Percentiles rank a stretch among this genome's conserved stretches.
phyloP scores from a whole-genome alignment of 1,140 invertebrate genomes.

The Ctenoplectra terminalis region DNA sequence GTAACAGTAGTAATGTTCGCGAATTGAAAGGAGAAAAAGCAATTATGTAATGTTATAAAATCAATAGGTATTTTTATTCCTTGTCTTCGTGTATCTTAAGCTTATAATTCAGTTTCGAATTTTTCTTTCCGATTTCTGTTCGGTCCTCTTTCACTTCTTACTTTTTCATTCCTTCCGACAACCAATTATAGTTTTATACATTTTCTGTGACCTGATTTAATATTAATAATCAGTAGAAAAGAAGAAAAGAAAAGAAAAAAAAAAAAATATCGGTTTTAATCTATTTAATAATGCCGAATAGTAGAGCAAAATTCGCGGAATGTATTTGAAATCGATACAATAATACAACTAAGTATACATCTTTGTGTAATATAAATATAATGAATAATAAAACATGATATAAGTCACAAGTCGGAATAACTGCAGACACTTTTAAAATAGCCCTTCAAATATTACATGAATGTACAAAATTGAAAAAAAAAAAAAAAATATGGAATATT shows the following conservation, averaged over 20 bases:
- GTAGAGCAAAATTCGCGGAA: conserved; percentile 65
- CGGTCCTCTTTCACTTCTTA: conserved; percentile 13
- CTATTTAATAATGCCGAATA: conserved; percentile 72
- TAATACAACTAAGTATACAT: conserved; percentile 77
- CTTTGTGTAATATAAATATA: conserved; percentile 79
- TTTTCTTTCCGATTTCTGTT: conserved; percentile 41
- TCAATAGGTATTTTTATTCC: conserved; percentile 59
- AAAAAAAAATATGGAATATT: neutral
- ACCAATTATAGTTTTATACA: conserved; percentile 53
- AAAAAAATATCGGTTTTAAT: conserved; percentile 66
- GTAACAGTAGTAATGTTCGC: conserved; percentile 30
- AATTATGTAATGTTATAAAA: conserved; percentile 51
- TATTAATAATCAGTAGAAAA: conserved; percentile 67
- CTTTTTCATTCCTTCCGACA: conserved; percentile 37
- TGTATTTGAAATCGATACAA: conserved; percentile 74
- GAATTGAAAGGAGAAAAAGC: conserved; percentile 39
- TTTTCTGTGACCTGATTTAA: conserved; percentile 76
- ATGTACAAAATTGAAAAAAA: conserved; percentile 24
- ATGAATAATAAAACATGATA: conserved; percentile 75
- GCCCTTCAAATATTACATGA: conserved; percentile 20
- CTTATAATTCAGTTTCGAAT: conserved; percentile 50
- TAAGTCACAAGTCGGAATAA: conserved; percentile 55
- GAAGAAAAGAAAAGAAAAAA: conserved; percentile 6
- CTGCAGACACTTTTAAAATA: conserved; percentile 17
- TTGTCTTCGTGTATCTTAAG: conserved; percentile 45